These are phyloP conservation scores for Loxodonta africana DNA, from an alignment of 2,113 vertebrate genomes.

Conservation along the genomic window DNA sequence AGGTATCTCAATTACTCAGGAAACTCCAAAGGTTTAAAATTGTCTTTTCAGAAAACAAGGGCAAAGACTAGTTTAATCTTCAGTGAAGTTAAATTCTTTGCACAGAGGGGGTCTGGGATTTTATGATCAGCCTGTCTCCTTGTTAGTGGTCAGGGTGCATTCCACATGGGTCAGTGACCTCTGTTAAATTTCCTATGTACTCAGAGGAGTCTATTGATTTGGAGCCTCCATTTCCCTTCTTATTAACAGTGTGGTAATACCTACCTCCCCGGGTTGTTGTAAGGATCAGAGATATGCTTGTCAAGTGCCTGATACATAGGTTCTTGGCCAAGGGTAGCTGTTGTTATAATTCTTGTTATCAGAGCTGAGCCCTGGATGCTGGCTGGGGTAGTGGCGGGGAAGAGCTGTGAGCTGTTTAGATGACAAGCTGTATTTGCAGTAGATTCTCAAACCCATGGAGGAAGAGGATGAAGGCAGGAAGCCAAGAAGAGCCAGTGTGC, in stretches of 20 bases:
- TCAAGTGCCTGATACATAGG: neutral
- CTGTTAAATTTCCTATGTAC: neutral
- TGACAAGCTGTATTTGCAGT: conserved; percentile 37
- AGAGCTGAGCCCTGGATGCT: neutral
- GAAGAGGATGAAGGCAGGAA: neutral
- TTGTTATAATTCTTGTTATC: neutral
- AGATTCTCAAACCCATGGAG: neutral
- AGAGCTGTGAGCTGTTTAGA: neutral
- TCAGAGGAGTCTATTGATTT: neutral
- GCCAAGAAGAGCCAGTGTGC: neutral
- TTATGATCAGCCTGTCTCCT: neutral
- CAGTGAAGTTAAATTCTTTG: neutral
- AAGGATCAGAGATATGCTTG: neutral
- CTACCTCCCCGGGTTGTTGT: neutral
- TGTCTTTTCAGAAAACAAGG: neutral
- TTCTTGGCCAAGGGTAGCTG: neutral
- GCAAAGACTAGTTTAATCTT: neutral
- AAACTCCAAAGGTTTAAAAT: neutral
- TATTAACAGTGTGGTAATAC: neutral
- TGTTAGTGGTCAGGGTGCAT: neutral
- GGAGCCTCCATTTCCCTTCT: neutral
- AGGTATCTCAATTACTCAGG: neutral
- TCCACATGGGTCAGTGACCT: neutral
- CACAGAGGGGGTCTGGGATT: neutral
- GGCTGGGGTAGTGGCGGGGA: neutral